These are phyloP conservation scores for Drosophila santomea DNA, from an alignment of 1,140 invertebrate species.

Conservation along the genomic window DNA sequence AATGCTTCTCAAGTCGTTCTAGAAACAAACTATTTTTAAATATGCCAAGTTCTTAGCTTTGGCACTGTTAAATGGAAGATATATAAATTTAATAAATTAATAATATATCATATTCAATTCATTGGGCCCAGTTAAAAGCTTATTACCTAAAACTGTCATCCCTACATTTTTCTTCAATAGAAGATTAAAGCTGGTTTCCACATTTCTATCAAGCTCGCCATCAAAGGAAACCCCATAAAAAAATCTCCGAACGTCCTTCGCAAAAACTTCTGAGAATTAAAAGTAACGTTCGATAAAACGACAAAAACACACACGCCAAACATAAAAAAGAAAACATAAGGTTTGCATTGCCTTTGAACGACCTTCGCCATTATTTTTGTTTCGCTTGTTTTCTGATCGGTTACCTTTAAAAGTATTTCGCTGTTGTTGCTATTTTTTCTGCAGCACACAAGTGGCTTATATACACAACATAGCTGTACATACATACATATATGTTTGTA, in stretches of 20 bases:
- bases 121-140: no score
- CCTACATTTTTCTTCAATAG: no score
- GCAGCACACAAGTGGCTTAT: constrained; percentile 15
- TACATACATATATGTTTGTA: constrained; percentile 20
- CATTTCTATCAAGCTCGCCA: neutral
- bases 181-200: no score
- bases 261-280: constrained; percentile 26
- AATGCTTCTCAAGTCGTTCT: no score
- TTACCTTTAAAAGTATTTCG: constrained; percentile 77
- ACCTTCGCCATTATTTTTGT: constrained; percentile 70
- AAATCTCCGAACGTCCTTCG: neutral
- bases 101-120: no score
- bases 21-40: no score
- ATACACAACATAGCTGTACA: no score
- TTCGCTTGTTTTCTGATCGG: constrained; percentile 39
- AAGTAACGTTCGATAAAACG: constrained; percentile 39
- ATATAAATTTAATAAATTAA: neutral
- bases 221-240: neutral
- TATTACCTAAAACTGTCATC: no score
- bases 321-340: constrained; percentile 51
- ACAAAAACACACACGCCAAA: constrained; percentile 1
- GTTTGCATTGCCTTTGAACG: constrained; percentile 71
- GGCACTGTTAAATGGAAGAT: neutral
- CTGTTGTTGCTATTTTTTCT: constrained; percentile 57
- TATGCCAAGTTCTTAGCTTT: no score